These are phyloP conservation scores for Dunckerocampus dactyliophorus DNA, from an alignment of 2,113 vertebrate genomes.

Conservation along the genomic window DNA sequence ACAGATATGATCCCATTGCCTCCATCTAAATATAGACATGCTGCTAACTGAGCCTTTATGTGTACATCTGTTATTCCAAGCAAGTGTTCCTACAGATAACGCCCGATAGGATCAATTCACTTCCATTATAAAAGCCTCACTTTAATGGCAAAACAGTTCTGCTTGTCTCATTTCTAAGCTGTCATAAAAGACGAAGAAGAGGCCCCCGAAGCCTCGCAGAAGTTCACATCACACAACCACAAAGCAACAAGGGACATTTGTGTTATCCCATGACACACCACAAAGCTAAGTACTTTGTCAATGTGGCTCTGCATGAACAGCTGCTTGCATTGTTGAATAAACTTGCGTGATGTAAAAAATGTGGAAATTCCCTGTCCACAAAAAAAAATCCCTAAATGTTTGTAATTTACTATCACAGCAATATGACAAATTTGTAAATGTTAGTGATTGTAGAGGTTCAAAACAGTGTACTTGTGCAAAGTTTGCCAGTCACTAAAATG, in stretches of 20 bases:
- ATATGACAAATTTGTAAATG: too few species aligned
- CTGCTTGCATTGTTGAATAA: constrained; percentile 12
- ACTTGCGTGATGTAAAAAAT: background rate
- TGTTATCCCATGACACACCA: constrained; percentile 53
- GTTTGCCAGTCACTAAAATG: too few species aligned
- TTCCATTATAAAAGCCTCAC: background rate
- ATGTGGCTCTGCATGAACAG: background rate
- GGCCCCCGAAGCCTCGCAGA: constrained; percentile 23
- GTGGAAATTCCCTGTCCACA: background rate
- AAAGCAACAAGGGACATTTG: constrained; percentile 36
- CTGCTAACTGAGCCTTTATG: constrained; percentile 33
- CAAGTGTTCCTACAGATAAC: constrained; percentile 24
- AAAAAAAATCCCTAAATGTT: background rate
- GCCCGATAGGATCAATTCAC: constrained; percentile 13
- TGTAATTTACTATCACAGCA: background rate
- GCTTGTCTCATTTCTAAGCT: constrained; percentile 19
- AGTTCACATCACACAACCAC: constrained; percentile 35
- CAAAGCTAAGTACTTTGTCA: background rate
- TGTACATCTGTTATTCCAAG: constrained; percentile 22
- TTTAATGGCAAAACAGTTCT: constrained; percentile 13
- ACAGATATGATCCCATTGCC: constrained; percentile 57
- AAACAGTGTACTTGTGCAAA: too few species aligned
- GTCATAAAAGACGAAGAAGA: constrained; percentile 4
- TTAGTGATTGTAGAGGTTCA: too few species aligned
- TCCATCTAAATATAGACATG: constrained; percentile 56